These are phyloP conservation scores for Zophobas atratus DNA, from an alignment of 1,140 invertebrate genomes.

Conservation along the genomic window DNA sequence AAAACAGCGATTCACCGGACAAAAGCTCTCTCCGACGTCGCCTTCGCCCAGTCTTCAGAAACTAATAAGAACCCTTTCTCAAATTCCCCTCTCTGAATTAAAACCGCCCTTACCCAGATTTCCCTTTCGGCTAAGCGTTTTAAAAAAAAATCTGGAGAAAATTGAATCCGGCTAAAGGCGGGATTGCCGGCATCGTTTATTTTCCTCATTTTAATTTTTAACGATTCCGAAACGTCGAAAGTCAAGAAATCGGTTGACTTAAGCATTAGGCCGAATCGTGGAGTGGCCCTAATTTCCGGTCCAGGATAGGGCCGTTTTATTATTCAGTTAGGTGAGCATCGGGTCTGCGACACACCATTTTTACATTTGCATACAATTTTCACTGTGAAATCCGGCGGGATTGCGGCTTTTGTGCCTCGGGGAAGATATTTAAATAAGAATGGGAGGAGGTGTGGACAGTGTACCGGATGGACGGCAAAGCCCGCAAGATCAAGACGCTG, in stretches of 20 bases:
- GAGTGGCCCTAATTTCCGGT: not conserved
- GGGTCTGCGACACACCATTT: not conserved
- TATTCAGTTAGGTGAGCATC: slow-evolving; percentile 1
- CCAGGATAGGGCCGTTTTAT: not conserved
- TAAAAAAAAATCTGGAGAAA: not conserved
- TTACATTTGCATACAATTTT: slow-evolving; percentile 1
- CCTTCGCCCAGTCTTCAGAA: too few relatives aligned
- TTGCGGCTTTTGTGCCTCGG: not conserved
- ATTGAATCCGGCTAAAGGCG: not conserved
- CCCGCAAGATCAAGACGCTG: not conserved
- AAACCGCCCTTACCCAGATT: not conserved
- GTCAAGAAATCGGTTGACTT: not conserved
- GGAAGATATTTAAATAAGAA: not conserved
- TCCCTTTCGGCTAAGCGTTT: not conserved
- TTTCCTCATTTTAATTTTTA: not conserved
- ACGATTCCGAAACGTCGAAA: not conserved
- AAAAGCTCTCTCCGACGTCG: too few relatives aligned
- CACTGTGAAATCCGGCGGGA: not conserved
- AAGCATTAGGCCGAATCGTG: not conserved
- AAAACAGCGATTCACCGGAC: too few relatives aligned
- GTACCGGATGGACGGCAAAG: not conserved
- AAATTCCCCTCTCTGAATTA: not conserved
- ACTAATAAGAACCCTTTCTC: not conserved
- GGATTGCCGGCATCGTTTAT: not conserved
- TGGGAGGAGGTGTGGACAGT: not conserved